These are phyloP conservation scores for Cryptoleucopteryx plumbea DNA, from an alignment of 2,113 vertebrate genomes.

Conservation along the genomic window DNA sequence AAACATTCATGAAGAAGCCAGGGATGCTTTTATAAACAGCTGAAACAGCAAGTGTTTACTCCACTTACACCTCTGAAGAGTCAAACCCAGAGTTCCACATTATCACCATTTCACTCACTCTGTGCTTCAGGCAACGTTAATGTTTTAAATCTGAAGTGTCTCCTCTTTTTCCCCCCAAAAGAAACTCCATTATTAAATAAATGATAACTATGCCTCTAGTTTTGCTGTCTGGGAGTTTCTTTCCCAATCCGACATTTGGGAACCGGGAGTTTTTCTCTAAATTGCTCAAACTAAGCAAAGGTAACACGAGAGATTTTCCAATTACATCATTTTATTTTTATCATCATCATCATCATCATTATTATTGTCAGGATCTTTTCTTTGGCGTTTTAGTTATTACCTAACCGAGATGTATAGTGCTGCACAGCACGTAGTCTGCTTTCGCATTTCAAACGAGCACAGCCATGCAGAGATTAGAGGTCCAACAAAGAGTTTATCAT, in stretches of 20 bases:
- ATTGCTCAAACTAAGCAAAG: neutral
- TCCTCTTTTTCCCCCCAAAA: neutral
- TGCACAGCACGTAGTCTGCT: slow-evolving; percentile 46
- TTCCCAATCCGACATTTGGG: neutral
- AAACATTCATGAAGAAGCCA: neutral
- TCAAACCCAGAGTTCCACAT: neutral
- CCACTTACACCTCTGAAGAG: neutral
- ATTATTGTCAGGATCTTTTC: slow-evolving; percentile 1
- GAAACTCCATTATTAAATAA: neutral
- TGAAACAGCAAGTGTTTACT: neutral
- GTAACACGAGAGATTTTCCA: neutral
- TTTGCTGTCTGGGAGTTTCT: neutral
- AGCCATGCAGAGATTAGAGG: slow-evolving; percentile 59
- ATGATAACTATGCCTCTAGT: neutral
- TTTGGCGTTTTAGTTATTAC: neutral
- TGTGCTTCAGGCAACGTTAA: neutral
- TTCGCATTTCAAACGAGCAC: slow-evolving; percentile 32
- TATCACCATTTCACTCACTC: neutral
- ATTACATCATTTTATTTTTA: slow-evolving; percentile 56
- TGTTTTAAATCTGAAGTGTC: neutral
- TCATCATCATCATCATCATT: neutral
- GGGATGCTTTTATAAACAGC: neutral
- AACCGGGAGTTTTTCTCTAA: neutral
- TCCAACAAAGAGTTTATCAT: slow-evolving; percentile 55
- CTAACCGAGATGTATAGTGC: neutral